Conservation (phyloP, 2,797 vertebrate species). For the Hyperoplus immaculatus region DNA sequence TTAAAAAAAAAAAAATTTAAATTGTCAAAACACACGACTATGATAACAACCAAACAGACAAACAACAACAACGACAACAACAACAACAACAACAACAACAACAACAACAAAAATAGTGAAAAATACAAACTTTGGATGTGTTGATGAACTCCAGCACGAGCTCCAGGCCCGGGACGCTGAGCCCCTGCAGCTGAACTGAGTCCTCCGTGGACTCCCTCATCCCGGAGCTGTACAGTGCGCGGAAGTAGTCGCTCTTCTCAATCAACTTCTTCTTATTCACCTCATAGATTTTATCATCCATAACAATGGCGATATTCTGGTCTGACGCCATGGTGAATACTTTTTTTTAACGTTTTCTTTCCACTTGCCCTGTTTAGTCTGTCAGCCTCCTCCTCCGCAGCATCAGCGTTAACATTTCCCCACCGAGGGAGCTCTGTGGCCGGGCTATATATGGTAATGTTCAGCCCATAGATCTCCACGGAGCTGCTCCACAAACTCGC, state of each 20-base stretch:
- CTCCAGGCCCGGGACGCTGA: slow-evolving; percentile 92
- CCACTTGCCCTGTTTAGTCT: slow-evolving; percentile 13
- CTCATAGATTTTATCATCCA: slow-evolving; percentile 91
- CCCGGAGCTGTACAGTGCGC: slow-evolving; percentile 95
- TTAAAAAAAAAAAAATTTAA: no score
- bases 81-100: no score
- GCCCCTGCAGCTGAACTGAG: slow-evolving; percentile 91
- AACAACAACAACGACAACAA: no score
- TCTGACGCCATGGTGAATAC: slow-evolving; percentile 85
- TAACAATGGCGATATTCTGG: slow-evolving; percentile 89
- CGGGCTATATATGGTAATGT: slow-evolving; percentile 87
- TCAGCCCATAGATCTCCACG: slow-evolving; percentile 70
- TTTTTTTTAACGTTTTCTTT: slow-evolving; percentile 16
- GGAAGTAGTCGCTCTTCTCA: slow-evolving; percentile 97
- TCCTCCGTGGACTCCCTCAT: slow-evolving; percentile 93
- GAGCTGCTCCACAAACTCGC: slow-evolving; percentile 44
- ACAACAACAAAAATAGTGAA: no score
- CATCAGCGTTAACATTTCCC: slow-evolving; percentile 76
- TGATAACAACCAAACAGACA: no score
- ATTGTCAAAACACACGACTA: no score
- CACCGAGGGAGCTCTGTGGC: slow-evolving; percentile 64
- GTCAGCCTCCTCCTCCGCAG: slow-evolving; percentile 36
- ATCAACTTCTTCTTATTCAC: slow-evolving; percentile 94
- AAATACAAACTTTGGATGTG: slow-evolving; percentile 83
- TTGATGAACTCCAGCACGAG: slow-evolving; percentile 95